Conservation (phyloP, 2,888 invertebrate species). For the Drosophila infuscata region DNA sequence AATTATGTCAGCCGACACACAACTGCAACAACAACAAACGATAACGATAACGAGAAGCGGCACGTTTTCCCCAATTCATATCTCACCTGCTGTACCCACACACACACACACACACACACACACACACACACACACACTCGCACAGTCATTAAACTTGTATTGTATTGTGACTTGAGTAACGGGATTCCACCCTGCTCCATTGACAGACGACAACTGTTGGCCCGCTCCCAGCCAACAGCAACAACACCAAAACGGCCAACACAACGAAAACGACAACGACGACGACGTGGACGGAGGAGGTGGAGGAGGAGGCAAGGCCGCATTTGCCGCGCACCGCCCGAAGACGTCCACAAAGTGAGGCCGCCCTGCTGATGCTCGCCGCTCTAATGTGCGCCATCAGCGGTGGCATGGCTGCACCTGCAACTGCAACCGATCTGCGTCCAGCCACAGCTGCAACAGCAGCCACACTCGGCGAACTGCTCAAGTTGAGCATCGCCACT, state of each 20-base stretch:
- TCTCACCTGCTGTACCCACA: background rate
- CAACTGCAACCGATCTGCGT: slow-evolving; percentile 13
- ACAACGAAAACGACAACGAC: slow-evolving; percentile 37
- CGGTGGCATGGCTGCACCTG: slow-evolving; percentile 13
- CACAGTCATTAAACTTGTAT: background rate
- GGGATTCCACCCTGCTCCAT: slow-evolving; percentile 37
- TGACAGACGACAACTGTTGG: slow-evolving; percentile 76
- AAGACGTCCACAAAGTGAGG: slow-evolving; percentile 33
- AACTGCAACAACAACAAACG: slow-evolving; percentile 24
- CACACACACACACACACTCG: background rate
- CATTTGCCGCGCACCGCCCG: slow-evolving; percentile 37
- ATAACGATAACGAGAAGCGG: slow-evolving; percentile 46
- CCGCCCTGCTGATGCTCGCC: slow-evolving; percentile 46
- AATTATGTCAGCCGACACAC: slow-evolving; percentile 69
- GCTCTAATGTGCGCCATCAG: slow-evolving; percentile 52
- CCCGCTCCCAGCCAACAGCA: slow-evolving; percentile 62
- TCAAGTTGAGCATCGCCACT: background rate
- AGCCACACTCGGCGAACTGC: background rate
- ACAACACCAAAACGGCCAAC: slow-evolving; percentile 78
- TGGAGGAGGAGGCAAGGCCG: slow-evolving; percentile 29
- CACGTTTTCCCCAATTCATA: slow-evolving; percentile 40
- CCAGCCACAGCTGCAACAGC: background rate
- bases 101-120: background rate
- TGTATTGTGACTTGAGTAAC: slow-evolving; percentile 18
- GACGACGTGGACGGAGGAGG: slow-evolving; percentile 31